A percentile compares a stretch with the other conserved stretches of the same genome.
phyloP scores from a whole-genome alignment of 2,113 vertebrate species.

The Oryzias celebensis region DNA sequence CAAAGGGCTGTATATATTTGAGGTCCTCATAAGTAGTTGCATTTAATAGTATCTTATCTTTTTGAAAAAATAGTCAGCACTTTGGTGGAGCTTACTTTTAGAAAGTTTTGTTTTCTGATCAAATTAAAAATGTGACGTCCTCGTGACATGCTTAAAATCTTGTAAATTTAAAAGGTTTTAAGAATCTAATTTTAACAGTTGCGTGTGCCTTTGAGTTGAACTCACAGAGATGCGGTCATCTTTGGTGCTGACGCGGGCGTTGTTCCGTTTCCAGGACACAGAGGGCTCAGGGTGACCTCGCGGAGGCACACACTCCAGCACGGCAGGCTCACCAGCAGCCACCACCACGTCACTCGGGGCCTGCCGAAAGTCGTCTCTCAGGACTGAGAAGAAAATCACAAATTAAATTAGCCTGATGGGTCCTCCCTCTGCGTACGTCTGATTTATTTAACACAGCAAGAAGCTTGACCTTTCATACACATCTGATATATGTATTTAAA shows the following conservation, averaged over 20 bases:
- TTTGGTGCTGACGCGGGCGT: conserved; percentile 85
- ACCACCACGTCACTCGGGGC: conserved; percentile 96
- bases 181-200: no score
- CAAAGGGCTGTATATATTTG: no score
- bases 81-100: no score
- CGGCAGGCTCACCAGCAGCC: conserved; percentile 91
- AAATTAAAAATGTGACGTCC: no score
- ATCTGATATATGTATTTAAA: conserved; percentile 26
- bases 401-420: conserved; percentile 51
- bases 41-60: no score
- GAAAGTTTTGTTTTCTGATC: no score
- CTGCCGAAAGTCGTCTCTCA: conserved; percentile 96
- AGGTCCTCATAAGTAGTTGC: no score
- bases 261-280: conserved; percentile 97
- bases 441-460: conserved; percentile 22
- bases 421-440: conserved; percentile 7
- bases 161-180: no score
- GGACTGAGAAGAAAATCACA: conserved; percentile 74
- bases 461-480: conserved; percentile 3
- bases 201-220: conserved; percentile 23
- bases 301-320: conserved; percentile 93
- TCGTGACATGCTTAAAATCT: no score
- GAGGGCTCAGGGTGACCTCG: conserved; percentile 94
- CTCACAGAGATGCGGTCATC: conserved; percentile 93
- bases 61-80: no score